A percentile compares a stretch with the other conserved stretches of the same genome.
Evolutionary conservation across 1,140 invertebrate species (phyloP).

Genomic region (Neotoxoptera formosana): DNA sequence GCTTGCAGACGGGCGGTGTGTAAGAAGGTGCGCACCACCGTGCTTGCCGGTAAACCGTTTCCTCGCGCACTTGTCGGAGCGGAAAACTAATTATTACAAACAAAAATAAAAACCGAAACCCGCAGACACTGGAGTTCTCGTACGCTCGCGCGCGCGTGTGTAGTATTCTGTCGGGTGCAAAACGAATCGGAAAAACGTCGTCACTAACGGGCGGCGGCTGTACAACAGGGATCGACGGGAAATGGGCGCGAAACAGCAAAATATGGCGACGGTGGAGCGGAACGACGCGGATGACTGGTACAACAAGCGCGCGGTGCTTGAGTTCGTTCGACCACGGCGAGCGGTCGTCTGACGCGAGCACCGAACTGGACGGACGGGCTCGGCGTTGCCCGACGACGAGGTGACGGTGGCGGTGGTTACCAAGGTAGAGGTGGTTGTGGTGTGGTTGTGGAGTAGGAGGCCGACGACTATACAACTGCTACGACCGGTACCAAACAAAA

Average conservation of each 20-base stretch:
- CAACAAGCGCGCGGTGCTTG: not conserved
- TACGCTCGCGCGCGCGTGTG: not conserved
- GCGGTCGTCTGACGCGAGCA: constrained; percentile 31
- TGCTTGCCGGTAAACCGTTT: not conserved
- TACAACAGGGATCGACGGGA: not conserved
- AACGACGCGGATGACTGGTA: not conserved
- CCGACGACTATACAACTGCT: not conserved
- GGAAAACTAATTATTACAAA: not conserved
- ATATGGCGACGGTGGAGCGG: not conserved
- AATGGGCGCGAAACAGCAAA: not conserved
- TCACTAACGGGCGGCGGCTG: not conserved
- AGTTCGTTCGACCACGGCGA: not conserved
- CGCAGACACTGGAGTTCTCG: not conserved
- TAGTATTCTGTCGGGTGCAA: not conserved
- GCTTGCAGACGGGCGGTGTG: not conserved
- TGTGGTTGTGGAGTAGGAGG: not conserved
- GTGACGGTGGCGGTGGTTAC: not conserved
- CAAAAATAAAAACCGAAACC: not conserved
- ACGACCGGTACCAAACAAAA: constrained; percentile 53
- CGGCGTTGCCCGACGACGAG: not conserved
- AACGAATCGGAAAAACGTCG: not conserved
- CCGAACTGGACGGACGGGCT: constrained; percentile 38
- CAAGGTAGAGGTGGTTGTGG: not conserved
- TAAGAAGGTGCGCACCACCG: not conserved
- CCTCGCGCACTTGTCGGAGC: not conserved